A percentile compares a stretch with the other conserved stretches of the same genome.
Conservation (phyloP, 2,113 vertebrate genomes). For the Coptodon bakossiorum region DNA sequence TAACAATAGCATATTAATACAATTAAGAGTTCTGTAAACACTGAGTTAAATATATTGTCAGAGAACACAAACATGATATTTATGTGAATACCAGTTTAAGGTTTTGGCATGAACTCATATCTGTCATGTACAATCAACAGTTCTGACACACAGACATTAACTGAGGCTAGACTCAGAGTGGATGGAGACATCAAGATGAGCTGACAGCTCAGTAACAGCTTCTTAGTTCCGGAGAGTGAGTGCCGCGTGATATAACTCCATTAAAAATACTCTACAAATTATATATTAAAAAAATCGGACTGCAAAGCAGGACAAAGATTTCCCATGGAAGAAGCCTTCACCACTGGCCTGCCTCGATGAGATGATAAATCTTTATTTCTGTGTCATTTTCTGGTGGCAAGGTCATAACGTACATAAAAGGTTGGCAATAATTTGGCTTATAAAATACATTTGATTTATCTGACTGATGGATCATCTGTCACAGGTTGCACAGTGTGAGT, state of each 20-base stretch:
- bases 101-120: not conserved
- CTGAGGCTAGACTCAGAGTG: not conserved
- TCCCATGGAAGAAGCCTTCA: not conserved
- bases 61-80: not conserved
- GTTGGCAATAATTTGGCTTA: not conserved
- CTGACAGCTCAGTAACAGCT: not conserved
- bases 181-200: not conserved
- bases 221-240: not conserved
- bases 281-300: not conserved
- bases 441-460: conserved; percentile 1
- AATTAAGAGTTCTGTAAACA: not conserved
- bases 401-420: not conserved
- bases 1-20: not conserved
- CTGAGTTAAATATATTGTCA: not conserved
- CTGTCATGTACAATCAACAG: not conserved
- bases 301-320: not conserved
- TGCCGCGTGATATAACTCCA: not conserved
- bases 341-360: not conserved
- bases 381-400: not conserved
- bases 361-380: not conserved
- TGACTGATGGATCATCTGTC: not conserved
- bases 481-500: not conserved
- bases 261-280: not conserved
- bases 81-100: not conserved
- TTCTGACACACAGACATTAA: not conserved